Percentiles rank a stretch among this genome's conserved stretches.
These are phyloP conservation scores for Mycalesis mineus DNA, from an alignment of 2,888 invertebrate species.

Conservation along the genomic window DNA sequence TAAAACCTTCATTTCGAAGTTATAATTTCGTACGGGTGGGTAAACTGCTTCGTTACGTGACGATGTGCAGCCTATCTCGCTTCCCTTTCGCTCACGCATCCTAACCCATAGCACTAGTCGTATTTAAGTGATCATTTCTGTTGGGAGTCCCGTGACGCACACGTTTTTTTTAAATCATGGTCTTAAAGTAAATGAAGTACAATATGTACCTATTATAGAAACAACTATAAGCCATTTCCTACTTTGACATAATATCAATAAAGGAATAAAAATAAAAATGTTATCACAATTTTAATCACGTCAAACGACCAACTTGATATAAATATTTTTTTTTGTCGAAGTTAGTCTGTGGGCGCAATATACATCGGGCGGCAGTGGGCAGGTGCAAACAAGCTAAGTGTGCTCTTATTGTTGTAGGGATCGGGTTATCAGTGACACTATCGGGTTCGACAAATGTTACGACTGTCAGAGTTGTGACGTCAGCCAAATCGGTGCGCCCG, in stretches of 20 bases:
- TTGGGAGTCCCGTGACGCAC: too few relatives aligned
- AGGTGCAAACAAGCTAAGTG: conserved; percentile 79
- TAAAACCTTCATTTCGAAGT: too few relatives aligned
- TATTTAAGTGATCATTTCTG: too few relatives aligned
- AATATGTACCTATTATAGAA: too few relatives aligned
- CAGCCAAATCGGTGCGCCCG: conserved; percentile 62
- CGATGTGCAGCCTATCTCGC: too few relatives aligned
- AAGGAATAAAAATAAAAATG: conserved; percentile 1
- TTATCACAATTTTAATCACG: conserved; percentile 9
- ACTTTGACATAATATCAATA: neutral
- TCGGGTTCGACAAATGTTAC: conserved; percentile 77
- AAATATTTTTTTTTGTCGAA: conserved; percentile 20
- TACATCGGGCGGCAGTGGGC: conserved; percentile 52
- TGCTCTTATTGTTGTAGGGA: conserved; percentile 77
- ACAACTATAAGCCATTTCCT: neutral
- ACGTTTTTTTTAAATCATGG: too few relatives aligned
- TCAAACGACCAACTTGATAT: conserved; percentile 1
- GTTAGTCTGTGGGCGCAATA: conserved; percentile 51
- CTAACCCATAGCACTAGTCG: too few relatives aligned
- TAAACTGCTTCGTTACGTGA: too few relatives aligned
- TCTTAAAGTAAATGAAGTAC: too few relatives aligned
- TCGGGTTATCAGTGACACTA: conserved; percentile 77
- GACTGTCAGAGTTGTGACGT: conserved; percentile 77
- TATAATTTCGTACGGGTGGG: too few relatives aligned
- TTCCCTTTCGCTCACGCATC: too few relatives aligned